Conservation (phyloP, 2,797 vertebrate species). For the Botia almorhae region DNA sequence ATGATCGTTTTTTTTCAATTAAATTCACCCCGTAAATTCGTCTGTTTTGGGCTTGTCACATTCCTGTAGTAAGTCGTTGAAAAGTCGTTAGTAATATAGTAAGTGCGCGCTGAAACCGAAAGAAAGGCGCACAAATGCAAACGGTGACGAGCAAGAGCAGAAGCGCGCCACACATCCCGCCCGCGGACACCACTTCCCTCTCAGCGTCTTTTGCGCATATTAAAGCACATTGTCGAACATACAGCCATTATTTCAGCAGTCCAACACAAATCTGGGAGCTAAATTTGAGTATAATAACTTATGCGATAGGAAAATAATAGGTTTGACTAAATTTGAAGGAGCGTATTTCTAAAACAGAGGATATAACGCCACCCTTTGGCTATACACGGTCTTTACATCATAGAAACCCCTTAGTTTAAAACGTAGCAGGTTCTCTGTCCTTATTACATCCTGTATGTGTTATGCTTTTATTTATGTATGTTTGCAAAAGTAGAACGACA, state of each 20-base stretch:
- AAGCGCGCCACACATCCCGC: conserved; percentile 76
- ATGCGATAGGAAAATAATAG: not conserved
- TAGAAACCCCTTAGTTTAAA: too few relatives aligned
- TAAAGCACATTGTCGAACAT: not conserved
- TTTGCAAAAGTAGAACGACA: too few relatives aligned
- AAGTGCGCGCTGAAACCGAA: conserved; percentile 37
- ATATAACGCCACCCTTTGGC: conserved; percentile 65
- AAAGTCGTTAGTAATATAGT: conserved; percentile 33
- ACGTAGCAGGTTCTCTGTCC: too few relatives aligned
- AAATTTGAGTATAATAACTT: not conserved
- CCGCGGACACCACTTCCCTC: conserved; percentile 29
- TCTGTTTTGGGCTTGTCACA: not conserved
- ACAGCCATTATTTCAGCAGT: not conserved
- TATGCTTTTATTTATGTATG: too few relatives aligned
- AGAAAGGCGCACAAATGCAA: conserved; percentile 55
- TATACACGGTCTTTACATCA: not conserved
- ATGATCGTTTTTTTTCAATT: too few relatives aligned
- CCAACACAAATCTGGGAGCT: not conserved
- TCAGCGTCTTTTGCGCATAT: not conserved
- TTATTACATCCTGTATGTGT: too few relatives aligned
- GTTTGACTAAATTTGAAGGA: not conserved
- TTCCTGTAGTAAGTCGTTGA: not conserved
- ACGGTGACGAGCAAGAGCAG: conserved; percentile 41
- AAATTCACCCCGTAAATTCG: too few relatives aligned
- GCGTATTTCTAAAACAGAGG: not conserved